Evolutionary conservation across 1,140 invertebrate genomes (phyloP).

Genomic region (Archegozetes longisetosus): DNA sequence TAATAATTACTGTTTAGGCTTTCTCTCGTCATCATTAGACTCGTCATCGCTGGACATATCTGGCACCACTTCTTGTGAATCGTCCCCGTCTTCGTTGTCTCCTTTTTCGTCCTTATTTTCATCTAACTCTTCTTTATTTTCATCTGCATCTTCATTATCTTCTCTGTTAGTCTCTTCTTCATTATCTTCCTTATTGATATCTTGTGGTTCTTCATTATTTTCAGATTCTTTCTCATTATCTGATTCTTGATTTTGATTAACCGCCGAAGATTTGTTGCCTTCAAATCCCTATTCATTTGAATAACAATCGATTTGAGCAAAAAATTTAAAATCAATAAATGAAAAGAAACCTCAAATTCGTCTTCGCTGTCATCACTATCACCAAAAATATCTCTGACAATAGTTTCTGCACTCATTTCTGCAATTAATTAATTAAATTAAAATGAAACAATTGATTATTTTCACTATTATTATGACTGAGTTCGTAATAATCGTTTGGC

Average conservation of each 20-base stretch:
- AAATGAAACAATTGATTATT: no score
- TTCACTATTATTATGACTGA: no score
- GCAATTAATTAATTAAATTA: no score
- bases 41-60: constrained; percentile 11
- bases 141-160: constrained; percentile 14
- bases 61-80: constrained; percentile 15
- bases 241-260: not conserved
- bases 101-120: constrained; percentile 18
- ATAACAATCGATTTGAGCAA: not conserved
- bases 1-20: constrained; percentile 16
- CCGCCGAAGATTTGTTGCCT: not conserved
- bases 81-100: constrained; percentile 20
- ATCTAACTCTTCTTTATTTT: constrained; percentile 18
- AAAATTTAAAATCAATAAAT: constrained; percentile 3
- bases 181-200: constrained; percentile 7
- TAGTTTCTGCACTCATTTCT: constrained; percentile 18
- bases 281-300: constrained; percentile 11
- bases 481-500: no score
- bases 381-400: constrained; percentile 31
- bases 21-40: constrained; percentile 26
- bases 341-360: constrained; percentile 30
- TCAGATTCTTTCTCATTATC: not conserved
- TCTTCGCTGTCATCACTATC: constrained; percentile 35
- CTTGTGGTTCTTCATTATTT: not conserved
- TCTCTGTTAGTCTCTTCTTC: constrained; percentile 9